Evolutionary conservation across 37 sponge, comb jelly and placozoan genomes (phyloP).

Genomic region (Trichoplax adhaerens): DNA sequence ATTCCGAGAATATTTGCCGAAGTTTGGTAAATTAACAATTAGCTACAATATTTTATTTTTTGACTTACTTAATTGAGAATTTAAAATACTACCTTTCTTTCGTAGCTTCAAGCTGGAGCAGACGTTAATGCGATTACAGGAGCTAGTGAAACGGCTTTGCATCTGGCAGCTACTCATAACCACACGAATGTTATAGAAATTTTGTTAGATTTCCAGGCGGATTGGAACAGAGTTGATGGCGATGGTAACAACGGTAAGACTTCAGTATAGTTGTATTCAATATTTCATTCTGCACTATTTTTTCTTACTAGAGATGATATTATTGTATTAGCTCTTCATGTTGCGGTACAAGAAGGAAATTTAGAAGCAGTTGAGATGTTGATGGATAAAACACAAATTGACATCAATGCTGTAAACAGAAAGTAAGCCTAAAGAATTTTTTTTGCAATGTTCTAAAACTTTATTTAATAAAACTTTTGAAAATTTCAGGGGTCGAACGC

Average conservation of each 20-base stretch:
- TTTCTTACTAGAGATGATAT: constrained; percentile 8
- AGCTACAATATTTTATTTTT: background rate
- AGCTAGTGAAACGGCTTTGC: constrained; percentile 36
- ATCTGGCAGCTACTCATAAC: constrained; percentile 63
- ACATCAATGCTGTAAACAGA: constrained; percentile 39
- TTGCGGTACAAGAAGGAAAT: constrained; percentile 66
- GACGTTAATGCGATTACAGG: constrained; percentile 49
- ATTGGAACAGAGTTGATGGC: constrained; percentile 57
- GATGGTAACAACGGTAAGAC: constrained; percentile 45
- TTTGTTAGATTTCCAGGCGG: constrained; percentile 67
- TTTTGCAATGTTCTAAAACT: background rate
- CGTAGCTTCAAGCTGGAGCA: constrained; percentile 64
- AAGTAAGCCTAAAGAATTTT: constrained; percentile 10
- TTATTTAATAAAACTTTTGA: background rate
- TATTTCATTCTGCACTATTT: background rate
- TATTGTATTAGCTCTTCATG: constrained; percentile 37
- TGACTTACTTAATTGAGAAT: no score
- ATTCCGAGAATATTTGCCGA: constrained; percentile 67
- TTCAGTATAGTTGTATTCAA: background rate
- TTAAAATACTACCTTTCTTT: background rate
- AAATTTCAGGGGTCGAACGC: constrained; percentile 49
- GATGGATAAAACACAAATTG: constrained; percentile 39
- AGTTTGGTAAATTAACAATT: constrained; percentile 43
- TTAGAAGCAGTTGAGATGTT: constrained; percentile 40
- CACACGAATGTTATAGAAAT: constrained; percentile 59